These are phyloP conservation scores for Platyrinchus mystaceus DNA, from an alignment of 2,797 vertebrate species.

Conservation along the genomic window DNA sequence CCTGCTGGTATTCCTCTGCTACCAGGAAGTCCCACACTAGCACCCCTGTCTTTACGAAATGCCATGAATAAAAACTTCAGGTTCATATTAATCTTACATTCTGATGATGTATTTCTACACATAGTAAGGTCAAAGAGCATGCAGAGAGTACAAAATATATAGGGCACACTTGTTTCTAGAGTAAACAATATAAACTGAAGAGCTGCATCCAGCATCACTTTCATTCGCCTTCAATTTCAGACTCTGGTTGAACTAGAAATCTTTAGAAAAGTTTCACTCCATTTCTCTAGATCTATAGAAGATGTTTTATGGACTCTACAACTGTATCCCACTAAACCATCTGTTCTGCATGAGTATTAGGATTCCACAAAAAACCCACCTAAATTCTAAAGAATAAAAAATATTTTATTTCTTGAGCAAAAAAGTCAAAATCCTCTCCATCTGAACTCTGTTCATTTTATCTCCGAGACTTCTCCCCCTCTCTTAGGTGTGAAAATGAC, in stretches of 20 bases:
- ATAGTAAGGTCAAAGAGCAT: background rate
- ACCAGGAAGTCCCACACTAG: background rate
- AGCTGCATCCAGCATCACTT: background rate
- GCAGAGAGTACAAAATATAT: background rate
- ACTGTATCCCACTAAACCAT: background rate
- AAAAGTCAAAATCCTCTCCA: background rate
- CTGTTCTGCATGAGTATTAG: background rate
- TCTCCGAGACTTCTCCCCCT: background rate
- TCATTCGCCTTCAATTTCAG: background rate
- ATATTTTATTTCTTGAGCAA: background rate
- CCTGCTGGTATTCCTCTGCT: background rate
- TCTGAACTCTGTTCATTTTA: background rate
- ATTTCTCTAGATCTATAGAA: background rate
- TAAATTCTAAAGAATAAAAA: background rate
- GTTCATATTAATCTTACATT: background rate
- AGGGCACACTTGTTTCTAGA: background rate
- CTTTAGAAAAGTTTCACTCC: background rate
- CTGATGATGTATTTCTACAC: background rate
- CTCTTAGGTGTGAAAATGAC: background rate
- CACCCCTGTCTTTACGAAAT: background rate
- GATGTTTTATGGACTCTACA: background rate
- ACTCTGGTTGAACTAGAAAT: background rate
- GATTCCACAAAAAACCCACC: background rate
- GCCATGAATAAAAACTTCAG: background rate
- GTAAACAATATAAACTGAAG: background rate